A percentile compares a stretch with the other conserved stretches of the same genome.
Evolutionary conservation across 2,888 invertebrate genomes (phyloP).

Genomic region (Nemotelus pantherinus): DNA sequence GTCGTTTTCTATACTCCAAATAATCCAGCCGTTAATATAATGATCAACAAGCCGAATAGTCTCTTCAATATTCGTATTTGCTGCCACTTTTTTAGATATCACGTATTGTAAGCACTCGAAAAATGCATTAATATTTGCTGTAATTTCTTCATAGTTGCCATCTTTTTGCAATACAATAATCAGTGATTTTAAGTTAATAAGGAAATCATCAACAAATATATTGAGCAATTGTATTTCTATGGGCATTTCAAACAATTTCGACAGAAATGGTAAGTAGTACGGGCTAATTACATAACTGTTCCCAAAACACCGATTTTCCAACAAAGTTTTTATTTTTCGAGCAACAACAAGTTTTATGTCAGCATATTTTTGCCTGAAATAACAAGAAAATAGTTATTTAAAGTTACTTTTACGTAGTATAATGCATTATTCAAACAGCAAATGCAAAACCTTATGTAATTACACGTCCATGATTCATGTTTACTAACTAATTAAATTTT

Average conservation of each 20-base stretch:
- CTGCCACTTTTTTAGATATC: constrained; percentile 66
- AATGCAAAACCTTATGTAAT: no score
- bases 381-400: constrained; percentile 4
- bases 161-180: constrained; percentile 69
- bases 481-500: no score
- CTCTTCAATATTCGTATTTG: not conserved
- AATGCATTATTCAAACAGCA: no score
- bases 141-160: constrained; percentile 74
- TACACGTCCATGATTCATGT: no score
- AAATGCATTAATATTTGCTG: constrained; percentile 73
- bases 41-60: constrained; percentile 54
- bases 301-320: constrained; percentile 79
- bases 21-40: constrained; percentile 63
- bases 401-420: no score
- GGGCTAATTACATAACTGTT: constrained; percentile 79
- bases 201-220: constrained; percentile 73
- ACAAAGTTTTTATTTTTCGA: constrained; percentile 74
- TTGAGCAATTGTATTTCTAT: constrained; percentile 56
- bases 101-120: constrained; percentile 79
- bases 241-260: constrained; percentile 66
- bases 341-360: constrained; percentile 79
- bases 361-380: constrained; percentile 65
- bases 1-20: constrained; percentile 65
- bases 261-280: constrained; percentile 79
- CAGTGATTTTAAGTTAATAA: constrained; percentile 75